phyloP scores from a whole-genome alignment of 2,888 invertebrate species.

The Drosophila incognita region DNA sequence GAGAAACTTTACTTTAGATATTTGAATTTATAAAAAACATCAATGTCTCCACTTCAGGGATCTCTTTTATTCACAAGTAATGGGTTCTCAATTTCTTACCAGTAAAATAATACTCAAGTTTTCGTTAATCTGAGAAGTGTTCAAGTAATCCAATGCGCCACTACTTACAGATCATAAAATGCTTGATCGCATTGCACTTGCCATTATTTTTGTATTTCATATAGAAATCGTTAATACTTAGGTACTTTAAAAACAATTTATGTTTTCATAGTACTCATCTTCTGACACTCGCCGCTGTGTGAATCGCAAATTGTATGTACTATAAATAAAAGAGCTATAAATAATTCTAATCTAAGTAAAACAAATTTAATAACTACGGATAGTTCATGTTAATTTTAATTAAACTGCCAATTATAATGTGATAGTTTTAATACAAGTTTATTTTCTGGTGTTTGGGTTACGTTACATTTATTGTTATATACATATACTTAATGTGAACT shows the following conservation, averaged over 20 bases:
- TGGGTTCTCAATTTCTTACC: constrained; percentile 5
- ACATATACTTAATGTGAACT: constrained; percentile 55
- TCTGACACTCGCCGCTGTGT: constrained; percentile 39
- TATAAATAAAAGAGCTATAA: constrained; percentile 32
- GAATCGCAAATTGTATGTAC: constrained; percentile 42
- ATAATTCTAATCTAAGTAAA: constrained; percentile 40
- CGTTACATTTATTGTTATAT: constrained; percentile 62
- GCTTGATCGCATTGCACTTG: constrained; percentile 70
- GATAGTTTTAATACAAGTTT: constrained; percentile 76
- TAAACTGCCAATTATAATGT: constrained; percentile 82
- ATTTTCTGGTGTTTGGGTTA: constrained; percentile 74
- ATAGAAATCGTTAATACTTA: constrained; percentile 27
- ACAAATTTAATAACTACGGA: constrained; percentile 45
- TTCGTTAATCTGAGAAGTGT: constrained; percentile 41
- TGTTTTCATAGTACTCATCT: constrained; percentile 15
- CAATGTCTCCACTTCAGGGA: constrained; percentile 22
- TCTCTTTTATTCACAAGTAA: constrained; percentile 22
- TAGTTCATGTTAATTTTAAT: constrained; percentile 57
- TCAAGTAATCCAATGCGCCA: constrained; percentile 33
- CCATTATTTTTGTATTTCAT: constrained; percentile 72
- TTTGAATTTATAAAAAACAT: constrained; percentile 29
- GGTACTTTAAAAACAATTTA: constrained; percentile 7
- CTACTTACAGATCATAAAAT: constrained; percentile 38
- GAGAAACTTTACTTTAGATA: constrained; percentile 6
- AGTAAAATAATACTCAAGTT: constrained; percentile 27